Percentiles rank a stretch among this genome's conserved stretches.
Evolutionary conservation across 2,113 vertebrate species (phyloP).

Genomic region (Pica pica): DNA sequence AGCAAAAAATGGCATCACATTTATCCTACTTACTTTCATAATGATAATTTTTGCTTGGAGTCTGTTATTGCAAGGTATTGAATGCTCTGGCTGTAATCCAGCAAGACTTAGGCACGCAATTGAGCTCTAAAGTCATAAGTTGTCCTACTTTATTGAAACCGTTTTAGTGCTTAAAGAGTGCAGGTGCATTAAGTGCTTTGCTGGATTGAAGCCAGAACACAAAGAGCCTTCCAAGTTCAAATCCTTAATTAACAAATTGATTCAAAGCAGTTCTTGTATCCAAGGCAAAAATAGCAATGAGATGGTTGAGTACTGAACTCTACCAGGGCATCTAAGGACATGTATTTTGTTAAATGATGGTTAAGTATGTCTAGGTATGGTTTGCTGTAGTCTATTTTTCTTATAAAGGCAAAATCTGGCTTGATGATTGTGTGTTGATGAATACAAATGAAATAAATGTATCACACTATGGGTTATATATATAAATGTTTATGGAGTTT

Average conservation of each 20-base stretch:
- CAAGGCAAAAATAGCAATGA: constrained; percentile 14
- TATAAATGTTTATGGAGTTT: background rate
- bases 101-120: background rate
- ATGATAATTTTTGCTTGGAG: background rate
- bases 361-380: background rate
- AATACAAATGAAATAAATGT: background rate
- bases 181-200: constrained; percentile 23
- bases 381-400: background rate
- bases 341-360: background rate
- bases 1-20: background rate
- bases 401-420: background rate
- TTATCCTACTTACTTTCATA: background rate
- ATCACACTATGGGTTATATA: background rate
- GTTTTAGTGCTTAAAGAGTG: background rate
- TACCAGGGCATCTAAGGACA: background rate
- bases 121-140: background rate
- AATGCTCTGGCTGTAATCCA: background rate
- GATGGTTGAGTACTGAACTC: background rate
- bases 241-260: constrained; percentile 6
- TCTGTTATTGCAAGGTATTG: background rate
- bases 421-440: background rate
- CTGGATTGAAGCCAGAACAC: constrained; percentile 12
- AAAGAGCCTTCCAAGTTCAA: background rate
- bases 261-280: background rate
- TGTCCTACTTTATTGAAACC: background rate